Base-by-base conservation (phyloP, 2,888 invertebrate genomes). In the Cheiracanthium punctorium region DNA sequence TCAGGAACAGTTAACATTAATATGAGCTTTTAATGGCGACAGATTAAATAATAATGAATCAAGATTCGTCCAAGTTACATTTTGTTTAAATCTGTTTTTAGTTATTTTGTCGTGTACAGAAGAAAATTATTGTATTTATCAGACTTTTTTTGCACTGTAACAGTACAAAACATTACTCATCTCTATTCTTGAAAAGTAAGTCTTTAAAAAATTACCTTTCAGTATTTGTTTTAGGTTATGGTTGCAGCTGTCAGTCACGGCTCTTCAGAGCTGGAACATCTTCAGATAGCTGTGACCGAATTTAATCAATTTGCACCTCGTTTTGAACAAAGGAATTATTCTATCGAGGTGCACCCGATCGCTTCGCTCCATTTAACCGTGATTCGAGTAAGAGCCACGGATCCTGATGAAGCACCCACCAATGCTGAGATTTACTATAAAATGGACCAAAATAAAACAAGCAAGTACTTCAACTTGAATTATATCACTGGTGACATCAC, bases 361-460 rank as follows among this genome's bases (percentile, higher is more conserved):
- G 43, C 79, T 4, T 17, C 71, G 1, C 65, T 88, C 28, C 80
- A 79, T 24, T 75, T 80, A 10, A 65, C 72, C 2, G 79, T 89
- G 1, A 52, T 88, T 0, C 41, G 24, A 37, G 84, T 88, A 1
- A 71, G 75, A 43, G 89, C 89, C 0, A n/a, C 24, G 0, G 89
- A 89, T 73, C 74, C 86, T 1, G 89, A 89, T 73, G 73, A 76
- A 20, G 79, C 74, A 0, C 73, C 81, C 8, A 79, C 80, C 48
- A 89, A 89, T 65, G 74, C 87, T 0, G 89, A 89, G 58, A 69
- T 88, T 12, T 89, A 89, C 43, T 89, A 89, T 41, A 74, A 43
- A 30, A 28, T 88, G 76, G 80, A 82, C 28, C 88, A 88, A 20
- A 84, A 86, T 41, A 24, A 43, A 17, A 82, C 80, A 14, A 84